Conservation (phyloP, 2,113 vertebrate species). For the Sinocyclocheilus anophthalmus region DNA sequence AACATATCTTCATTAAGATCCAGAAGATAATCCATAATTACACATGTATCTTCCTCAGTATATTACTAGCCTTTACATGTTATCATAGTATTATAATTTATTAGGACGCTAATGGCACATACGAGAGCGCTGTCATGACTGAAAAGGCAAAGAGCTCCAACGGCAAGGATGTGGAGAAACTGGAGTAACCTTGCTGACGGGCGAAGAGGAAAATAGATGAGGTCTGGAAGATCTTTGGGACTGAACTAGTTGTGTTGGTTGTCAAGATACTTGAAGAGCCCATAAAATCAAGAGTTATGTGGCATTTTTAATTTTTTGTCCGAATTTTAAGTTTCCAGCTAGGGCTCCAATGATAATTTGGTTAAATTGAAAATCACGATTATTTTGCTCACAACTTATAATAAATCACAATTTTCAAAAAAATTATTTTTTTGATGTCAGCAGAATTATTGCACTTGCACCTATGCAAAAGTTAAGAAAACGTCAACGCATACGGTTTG, state of each 20-base stretch:
- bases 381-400: background rate
- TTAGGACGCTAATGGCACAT: background rate
- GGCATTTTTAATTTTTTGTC: background rate
- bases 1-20: conserved; percentile 26
- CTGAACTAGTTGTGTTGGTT: background rate
- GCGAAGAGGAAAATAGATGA: background rate
- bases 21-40: conserved; percentile 3
- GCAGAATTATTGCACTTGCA: no score
- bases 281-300: background rate
- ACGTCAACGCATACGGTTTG: no score
- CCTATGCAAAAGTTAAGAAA: no score
- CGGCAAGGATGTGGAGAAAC: background rate
- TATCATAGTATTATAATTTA: conserved; percentile 6
- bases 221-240: background rate
- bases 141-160: background rate
- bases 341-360: no score
- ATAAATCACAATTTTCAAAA: no score
- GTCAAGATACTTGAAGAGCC: background rate
- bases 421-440: no score
- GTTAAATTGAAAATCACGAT: background rate
- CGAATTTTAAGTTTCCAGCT: background rate
- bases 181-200: background rate
- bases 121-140: background rate
- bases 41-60: background rate
- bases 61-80: conserved; percentile 9